Evolutionary conservation across 2,113 vertebrate genomes (phyloP).

Genomic region (Rhodinocichla rosea): DNA sequence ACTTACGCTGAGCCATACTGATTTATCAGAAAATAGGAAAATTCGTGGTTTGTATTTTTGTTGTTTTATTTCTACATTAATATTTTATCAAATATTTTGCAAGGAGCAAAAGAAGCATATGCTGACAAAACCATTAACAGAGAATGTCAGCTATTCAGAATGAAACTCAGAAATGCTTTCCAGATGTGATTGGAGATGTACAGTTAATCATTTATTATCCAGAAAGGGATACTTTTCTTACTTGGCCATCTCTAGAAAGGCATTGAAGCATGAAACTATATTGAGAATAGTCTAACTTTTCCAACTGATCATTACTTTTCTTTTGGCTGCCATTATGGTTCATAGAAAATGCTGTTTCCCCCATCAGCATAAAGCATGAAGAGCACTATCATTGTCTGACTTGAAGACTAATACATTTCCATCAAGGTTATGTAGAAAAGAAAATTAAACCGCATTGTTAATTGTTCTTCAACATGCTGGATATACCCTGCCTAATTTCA

Average conservation of each 20-base stretch:
- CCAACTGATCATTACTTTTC: background rate
- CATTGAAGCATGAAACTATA: slow-evolving; percentile 44
- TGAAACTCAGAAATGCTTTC: slow-evolving; percentile 55
- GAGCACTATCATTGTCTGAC: background rate
- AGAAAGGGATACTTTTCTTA: slow-evolving; percentile 54
- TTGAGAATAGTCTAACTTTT: slow-evolving; percentile 22
- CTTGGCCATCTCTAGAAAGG: slow-evolving; percentile 43
- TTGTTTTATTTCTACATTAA: slow-evolving; percentile 12
- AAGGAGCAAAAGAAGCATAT: slow-evolving; percentile 2
- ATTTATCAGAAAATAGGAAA: background rate
- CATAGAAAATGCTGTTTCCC: slow-evolving; percentile 10
- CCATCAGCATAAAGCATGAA: background rate
- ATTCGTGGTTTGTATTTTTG: background rate
- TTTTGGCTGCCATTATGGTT: slow-evolving; percentile 11
- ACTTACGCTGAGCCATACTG: background rate
- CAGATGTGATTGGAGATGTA: slow-evolving; percentile 63
- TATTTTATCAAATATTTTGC: slow-evolving; percentile 48
- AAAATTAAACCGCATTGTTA: background rate
- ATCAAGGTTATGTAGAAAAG: background rate
- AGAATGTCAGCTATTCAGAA: slow-evolving; percentile 56
- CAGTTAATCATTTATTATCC: slow-evolving; percentile 62
- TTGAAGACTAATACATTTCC: background rate
- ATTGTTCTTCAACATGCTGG: background rate
- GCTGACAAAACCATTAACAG: slow-evolving; percentile 54
- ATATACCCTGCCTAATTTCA: background rate